phyloP scores from a whole-genome alignment of 2,797 vertebrate genomes.

The Otus scops region DNA sequence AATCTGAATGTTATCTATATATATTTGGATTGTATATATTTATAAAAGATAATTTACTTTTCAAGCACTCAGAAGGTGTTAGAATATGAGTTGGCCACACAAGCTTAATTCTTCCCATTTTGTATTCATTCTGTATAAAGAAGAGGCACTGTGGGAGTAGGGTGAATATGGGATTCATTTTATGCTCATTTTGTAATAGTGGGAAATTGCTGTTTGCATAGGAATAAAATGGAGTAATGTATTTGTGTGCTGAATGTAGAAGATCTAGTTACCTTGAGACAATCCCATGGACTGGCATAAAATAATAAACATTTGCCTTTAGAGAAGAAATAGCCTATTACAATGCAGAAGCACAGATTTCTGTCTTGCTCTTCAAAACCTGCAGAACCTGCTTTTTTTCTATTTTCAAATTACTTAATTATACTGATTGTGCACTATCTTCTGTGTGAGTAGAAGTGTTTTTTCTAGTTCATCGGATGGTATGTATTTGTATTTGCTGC shows the following conservation, averaged over 20 bases:
- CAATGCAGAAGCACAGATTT: conserved; percentile 23
- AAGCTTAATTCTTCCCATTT: background rate
- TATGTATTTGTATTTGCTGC: background rate
- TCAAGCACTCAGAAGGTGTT: background rate
- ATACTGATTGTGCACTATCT: background rate
- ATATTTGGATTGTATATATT: background rate
- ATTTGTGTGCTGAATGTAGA: conserved; percentile 31
- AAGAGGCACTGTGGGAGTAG: background rate
- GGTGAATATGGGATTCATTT: background rate
- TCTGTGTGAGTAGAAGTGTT: background rate
- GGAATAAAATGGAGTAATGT: conserved; percentile 14
- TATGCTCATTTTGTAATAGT: background rate
- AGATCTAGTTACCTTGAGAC: conserved; percentile 19
- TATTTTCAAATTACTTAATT: conserved; percentile 33
- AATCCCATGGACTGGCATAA: conserved; percentile 1
- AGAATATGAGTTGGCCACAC: background rate
- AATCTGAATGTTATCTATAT: background rate
- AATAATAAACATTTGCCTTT: conserved; percentile 21
- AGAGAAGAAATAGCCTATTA: conserved; percentile 31
- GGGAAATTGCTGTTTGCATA: conserved; percentile 37
- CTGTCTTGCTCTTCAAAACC: background rate
- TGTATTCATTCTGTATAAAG: background rate
- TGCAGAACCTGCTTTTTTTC: background rate
- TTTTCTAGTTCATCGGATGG: background rate
- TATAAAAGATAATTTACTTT: background rate